These are phyloP conservation scores for Ciona savignyi DNA, from an alignment of 23 tunicate species.

Conservation along the genomic window DNA sequence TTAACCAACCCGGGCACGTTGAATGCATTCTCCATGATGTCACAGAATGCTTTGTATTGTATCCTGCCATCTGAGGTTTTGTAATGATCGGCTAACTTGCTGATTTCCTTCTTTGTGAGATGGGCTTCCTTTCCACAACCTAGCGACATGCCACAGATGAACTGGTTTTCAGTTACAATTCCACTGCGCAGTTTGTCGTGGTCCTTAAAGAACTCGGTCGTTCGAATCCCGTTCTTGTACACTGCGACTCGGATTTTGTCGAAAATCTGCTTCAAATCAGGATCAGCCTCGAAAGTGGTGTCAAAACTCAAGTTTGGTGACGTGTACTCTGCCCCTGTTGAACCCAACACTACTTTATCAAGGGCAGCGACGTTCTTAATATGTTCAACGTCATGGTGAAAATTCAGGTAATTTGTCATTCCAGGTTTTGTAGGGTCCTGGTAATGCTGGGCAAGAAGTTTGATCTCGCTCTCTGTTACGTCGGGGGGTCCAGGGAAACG, in stretches of 20 bases:
- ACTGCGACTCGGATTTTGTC: conserved; percentile 77
- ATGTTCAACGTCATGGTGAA: conserved; percentile 73
- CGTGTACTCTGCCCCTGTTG: neutral
- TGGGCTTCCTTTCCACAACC: conserved; percentile 76
- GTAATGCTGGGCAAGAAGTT: conserved; percentile 59
- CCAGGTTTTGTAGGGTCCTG: conserved; percentile 69
- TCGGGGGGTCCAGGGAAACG: conserved; percentile 86
- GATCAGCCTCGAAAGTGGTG: conserved; percentile 12
- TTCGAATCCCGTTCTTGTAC: conserved; percentile 85
- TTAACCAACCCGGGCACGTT: conserved; percentile 90
- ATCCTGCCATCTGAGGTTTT: conserved; percentile 54
- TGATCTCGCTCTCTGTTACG: conserved; percentile 50
- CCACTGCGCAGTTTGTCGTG: conserved; percentile 88
- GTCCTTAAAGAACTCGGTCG: conserved; percentile 85
- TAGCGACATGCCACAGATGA: conserved; percentile 59
- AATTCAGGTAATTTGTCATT: conserved; percentile 81
- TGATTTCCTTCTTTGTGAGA: conserved; percentile 54
- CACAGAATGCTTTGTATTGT: conserved; percentile 73
- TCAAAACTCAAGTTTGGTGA: conserved; percentile 9
- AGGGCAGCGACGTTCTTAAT: conserved; percentile 18
- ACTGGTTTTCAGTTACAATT: conserved; percentile 77
- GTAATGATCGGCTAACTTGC: conserved; percentile 58
- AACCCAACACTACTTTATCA: conserved; percentile 27
- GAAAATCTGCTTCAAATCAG: conserved; percentile 53
- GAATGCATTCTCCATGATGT: conserved; percentile 84